Evolutionary conservation across 2,113 vertebrate species (phyloP).

Genomic region (Lagopus muta): DNA sequence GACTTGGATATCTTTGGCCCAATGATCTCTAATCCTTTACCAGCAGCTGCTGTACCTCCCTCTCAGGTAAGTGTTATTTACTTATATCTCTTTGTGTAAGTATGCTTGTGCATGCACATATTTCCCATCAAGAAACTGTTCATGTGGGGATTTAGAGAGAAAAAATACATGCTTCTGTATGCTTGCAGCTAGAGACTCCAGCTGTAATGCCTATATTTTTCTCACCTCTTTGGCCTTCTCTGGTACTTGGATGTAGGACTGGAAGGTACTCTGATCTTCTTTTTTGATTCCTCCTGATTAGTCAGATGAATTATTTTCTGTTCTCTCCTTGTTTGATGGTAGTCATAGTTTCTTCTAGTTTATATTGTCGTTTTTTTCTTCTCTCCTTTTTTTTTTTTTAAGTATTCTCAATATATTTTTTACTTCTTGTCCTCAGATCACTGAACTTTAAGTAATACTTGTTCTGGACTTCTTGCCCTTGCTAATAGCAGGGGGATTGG

Average conservation of each 20-base stretch:
- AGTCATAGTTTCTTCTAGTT: background rate
- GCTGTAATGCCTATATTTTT: background rate
- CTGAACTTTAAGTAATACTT: background rate
- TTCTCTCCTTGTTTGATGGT: background rate
- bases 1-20: slow-evolving; percentile 97
- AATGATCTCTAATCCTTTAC: slow-evolving; percentile 97
- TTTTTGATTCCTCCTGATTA: background rate
- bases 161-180: background rate
- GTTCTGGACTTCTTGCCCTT: background rate
- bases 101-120: accelerated
- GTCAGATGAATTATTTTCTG: background rate
- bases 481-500: too few species aligned
- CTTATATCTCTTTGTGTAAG: background rate
- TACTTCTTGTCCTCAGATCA: background rate
- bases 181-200: background rate
- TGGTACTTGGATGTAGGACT: background rate
- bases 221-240: background rate
- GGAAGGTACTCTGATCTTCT: background rate
- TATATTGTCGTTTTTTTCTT: background rate
- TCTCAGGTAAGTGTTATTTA: slow-evolving; percentile 74
- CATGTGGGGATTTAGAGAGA: background rate
- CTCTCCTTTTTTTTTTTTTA: background rate
- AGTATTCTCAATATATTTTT: background rate
- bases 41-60: slow-evolving; percentile 76
- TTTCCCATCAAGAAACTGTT: background rate